Evolutionary conservation across 2,888 invertebrate species (phyloP).

Genomic region (Andrena haemorrhoa): DNA sequence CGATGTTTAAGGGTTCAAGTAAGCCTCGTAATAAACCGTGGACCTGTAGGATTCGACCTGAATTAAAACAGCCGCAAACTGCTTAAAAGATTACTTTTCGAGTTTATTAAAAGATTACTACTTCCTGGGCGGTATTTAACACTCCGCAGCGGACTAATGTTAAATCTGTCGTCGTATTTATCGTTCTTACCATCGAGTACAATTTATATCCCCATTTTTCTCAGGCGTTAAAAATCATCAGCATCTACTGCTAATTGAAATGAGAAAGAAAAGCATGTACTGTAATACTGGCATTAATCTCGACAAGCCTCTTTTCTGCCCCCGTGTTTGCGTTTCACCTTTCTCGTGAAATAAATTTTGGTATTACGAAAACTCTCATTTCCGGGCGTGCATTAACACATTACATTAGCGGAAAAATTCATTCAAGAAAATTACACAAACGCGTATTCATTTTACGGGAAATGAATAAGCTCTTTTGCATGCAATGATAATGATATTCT

Average conservation of each 20-base stretch:
- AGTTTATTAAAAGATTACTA: conserved; percentile 33
- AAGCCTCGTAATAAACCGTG: conserved; percentile 32
- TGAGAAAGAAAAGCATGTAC: not conserved
- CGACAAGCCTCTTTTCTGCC: too few relatives aligned
- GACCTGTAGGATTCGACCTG: conserved; percentile 18
- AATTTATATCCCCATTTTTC: not conserved
- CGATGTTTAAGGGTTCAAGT: conserved; percentile 12
- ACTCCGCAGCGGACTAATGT: conserved; percentile 1
- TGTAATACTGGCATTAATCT: too few relatives aligned
- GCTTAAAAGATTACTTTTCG: conserved; percentile 50
- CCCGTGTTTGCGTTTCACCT: too few relatives aligned
- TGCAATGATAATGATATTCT: too few relatives aligned
- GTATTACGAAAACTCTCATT: too few relatives aligned
- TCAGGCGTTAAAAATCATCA: not conserved
- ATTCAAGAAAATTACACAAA: too few relatives aligned
- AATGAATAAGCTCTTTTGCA: too few relatives aligned
- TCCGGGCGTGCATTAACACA: too few relatives aligned
- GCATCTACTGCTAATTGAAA: not conserved
- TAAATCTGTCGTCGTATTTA: conserved; percentile 9
- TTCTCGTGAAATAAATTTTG: too few relatives aligned
- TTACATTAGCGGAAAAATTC: too few relatives aligned
- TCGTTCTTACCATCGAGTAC: not conserved
- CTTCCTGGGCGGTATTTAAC: conserved; percentile 17
- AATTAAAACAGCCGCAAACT: conserved; percentile 27
- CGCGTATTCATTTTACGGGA: too few relatives aligned